Conservation (phyloP, 1,140 invertebrate genomes). For the Magallana ariakensis region DNA sequence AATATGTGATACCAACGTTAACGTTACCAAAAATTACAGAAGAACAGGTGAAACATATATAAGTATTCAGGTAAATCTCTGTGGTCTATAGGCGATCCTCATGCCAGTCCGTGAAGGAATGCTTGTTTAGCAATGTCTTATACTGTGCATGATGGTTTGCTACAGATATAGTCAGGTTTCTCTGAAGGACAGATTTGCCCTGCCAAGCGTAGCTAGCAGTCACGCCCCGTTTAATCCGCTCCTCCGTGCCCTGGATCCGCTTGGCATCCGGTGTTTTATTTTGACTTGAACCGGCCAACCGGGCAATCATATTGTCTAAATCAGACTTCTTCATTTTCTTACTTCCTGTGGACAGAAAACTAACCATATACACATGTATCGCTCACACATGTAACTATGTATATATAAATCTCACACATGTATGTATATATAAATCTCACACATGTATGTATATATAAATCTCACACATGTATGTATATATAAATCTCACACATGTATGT, state of each 20-base stretch:
- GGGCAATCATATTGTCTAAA: conserved; percentile 43
- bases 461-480: no score
- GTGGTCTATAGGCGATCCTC: no score
- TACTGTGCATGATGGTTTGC: background rate
- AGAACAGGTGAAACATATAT: no score
- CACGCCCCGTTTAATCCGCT: conserved; percentile 9
- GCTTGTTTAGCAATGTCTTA: background rate
- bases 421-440: background rate
- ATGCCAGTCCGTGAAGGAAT: background rate
- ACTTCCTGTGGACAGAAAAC: conserved; percentile 6
- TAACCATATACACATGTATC: background rate
- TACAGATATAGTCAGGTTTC: background rate
- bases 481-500: background rate
- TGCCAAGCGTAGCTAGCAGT: conserved; percentile 42
- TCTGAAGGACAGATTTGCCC: background rate
- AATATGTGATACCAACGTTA: no score
- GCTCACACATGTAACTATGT: background rate
- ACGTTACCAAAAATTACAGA: no score
- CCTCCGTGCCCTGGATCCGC: background rate
- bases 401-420: background rate
- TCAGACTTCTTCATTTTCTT: conserved; percentile 45
- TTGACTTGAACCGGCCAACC: conserved; percentile 22
- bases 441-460: no score
- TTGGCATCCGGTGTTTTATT: conserved; percentile 20
- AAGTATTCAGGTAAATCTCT: no score